These are phyloP conservation scores for Spodoptera frugiperda DNA, from an alignment of 1,140 invertebrate genomes.

Conservation along the genomic window DNA sequence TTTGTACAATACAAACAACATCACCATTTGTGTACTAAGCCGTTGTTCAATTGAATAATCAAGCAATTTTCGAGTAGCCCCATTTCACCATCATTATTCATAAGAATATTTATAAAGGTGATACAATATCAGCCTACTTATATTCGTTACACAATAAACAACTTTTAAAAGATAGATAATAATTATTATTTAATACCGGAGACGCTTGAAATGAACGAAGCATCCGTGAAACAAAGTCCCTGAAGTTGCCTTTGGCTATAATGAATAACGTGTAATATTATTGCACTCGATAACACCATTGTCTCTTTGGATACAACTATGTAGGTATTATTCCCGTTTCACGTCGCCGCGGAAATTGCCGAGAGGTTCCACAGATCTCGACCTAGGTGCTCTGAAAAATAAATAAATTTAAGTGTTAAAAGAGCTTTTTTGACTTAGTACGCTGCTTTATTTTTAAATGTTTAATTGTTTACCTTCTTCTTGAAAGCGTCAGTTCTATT, in stretches of 20 bases:
- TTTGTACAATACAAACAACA: no score
- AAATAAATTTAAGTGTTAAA: no score
- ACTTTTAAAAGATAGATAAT: background rate
- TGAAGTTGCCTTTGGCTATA: slow-evolving; percentile 78
- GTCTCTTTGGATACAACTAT: slow-evolving; percentile 69
- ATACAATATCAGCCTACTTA: slow-evolving; percentile 21
- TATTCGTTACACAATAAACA: slow-evolving; percentile 27
- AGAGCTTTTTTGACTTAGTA: no score
- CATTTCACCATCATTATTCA: slow-evolving; percentile 6
- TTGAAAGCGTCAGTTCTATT: slow-evolving; percentile 93
- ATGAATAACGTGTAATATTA: slow-evolving; percentile 70
- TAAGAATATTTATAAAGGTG: slow-evolving; percentile 18
- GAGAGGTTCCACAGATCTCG: slow-evolving; percentile 86
- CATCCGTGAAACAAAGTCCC: slow-evolving; percentile 41
- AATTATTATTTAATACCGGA: slow-evolving; percentile 1
- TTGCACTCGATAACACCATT: slow-evolving; percentile 74
- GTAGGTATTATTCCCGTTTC: slow-evolving; percentile 70
- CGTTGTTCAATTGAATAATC: background rate
- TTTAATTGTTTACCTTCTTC: slow-evolving; percentile 86
- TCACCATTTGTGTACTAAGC: no score
- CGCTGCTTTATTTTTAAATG: no score
- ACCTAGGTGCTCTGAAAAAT: slow-evolving; percentile 85
- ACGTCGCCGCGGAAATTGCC: slow-evolving; percentile 77
- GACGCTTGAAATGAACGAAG: slow-evolving; percentile 30
- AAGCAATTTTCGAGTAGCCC: background rate